Percentiles rank a stretch among this genome's conserved stretches.
phyloP scores from a whole-genome alignment of 2,797 vertebrate species.

The Sebastes baramenuke region DNA sequence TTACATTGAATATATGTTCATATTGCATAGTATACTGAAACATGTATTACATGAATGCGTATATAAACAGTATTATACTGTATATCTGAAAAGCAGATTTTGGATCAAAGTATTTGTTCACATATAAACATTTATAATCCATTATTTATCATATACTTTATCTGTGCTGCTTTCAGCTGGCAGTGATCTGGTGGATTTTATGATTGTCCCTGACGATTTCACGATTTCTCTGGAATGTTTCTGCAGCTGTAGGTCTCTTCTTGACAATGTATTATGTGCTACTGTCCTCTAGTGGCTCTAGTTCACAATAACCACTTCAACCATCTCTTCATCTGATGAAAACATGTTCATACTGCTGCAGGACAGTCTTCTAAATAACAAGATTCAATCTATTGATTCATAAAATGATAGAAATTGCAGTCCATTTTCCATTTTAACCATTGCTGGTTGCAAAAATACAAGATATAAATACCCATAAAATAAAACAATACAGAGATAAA shows the following conservation, averaged over 20 bases:
- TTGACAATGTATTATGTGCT: not conserved
- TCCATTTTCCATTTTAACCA: not conserved
- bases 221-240: not conserved
- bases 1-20: not conserved
- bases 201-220: not conserved
- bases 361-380: not conserved
- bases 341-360: not conserved
- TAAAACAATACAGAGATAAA: not conserved
- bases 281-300: constrained; percentile 26
- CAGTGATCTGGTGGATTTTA: not conserved
- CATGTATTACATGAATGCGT: not conserved
- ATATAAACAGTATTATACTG: not conserved
- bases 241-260: not conserved
- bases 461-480: not conserved
- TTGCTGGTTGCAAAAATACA: not conserved
- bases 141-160: too few species aligned
- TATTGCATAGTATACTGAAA: not conserved
- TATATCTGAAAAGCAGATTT: not conserved
- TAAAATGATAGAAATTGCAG: not conserved
- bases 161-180: not conserved
- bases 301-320: not conserved
- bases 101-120: not conserved
- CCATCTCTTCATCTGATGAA: not conserved
- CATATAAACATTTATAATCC: too few species aligned
- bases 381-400: not conserved